Percentiles rank a stretch among this genome's conserved stretches.
phyloP scores from a whole-genome alignment of 1,140 invertebrate genomes.

The Stratiolaelaps scimitus region DNA sequence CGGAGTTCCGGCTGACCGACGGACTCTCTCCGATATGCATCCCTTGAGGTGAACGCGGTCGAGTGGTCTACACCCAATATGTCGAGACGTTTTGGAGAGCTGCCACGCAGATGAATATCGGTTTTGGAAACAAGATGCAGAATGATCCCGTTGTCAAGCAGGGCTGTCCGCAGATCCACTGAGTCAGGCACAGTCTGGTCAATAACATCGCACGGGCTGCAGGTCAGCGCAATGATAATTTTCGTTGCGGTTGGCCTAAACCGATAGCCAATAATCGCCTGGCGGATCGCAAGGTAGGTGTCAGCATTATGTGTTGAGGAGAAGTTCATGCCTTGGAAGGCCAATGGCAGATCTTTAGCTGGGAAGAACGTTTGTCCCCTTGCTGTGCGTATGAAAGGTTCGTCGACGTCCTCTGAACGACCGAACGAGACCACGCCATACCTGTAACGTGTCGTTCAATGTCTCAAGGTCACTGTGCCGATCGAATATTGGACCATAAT shows the following conservation, averaged over 20 bases:
- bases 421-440: conserved; percentile 9
- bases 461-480: too few relatives aligned
- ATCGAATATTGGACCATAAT: too few relatives aligned
- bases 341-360: conserved; percentile 1
- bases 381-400: neutral
- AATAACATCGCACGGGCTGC: neutral
- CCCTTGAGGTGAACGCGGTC: conserved; percentile 32
- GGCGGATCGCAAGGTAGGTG: conserved; percentile 8
- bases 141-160: neutral
- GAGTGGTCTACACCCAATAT: conserved; percentile 31
- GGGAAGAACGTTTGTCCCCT: conserved; percentile 4
- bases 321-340: conserved; percentile 4
- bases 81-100: neutral
- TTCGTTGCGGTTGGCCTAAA: conserved; percentile 25
- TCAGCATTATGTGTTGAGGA: neutral
- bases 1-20: conserved; percentile 30
- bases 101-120: neutral
- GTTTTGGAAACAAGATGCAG: neutral
- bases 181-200: conserved; percentile 2
- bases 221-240: neutral
- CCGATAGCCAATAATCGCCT: neutral
- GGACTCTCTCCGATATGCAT: conserved; percentile 31
- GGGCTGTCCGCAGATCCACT: neutral
- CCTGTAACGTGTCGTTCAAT: neutral
- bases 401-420: neutral